phyloP scores from a whole-genome alignment of 37 sponge, comb jelly and placozoan genomes.

The Axinella damicornis region DNA sequence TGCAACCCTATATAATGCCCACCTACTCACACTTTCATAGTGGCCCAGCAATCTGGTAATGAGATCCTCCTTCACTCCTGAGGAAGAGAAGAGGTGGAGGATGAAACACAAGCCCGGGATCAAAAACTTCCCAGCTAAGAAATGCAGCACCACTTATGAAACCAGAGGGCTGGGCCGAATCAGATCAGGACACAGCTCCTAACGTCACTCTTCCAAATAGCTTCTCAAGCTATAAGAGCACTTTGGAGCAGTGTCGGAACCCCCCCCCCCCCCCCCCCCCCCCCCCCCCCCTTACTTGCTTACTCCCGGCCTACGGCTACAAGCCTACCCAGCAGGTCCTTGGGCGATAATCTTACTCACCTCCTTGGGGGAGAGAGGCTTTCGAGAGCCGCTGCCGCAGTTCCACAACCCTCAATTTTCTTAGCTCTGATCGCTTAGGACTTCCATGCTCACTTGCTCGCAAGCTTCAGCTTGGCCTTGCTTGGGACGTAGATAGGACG shows the following conservation, averaged over 20 bases:
- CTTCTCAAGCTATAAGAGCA: background rate
- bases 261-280: constrained; percentile 32
- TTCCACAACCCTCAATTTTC: constrained; percentile 48
- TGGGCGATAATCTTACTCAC: too few species aligned
- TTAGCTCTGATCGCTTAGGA: constrained; percentile 27
- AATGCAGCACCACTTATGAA: too few species aligned
- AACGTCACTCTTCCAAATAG: too few species aligned
- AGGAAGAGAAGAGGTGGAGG: background rate
- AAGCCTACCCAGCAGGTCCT: too few species aligned
- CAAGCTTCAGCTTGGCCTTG: too few species aligned
- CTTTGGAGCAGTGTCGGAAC: background rate
- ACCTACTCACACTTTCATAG: constrained; percentile 17
- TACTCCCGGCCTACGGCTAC: too few species aligned
- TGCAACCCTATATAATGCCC: constrained; percentile 2
- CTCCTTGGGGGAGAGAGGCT: constrained; percentile 29
- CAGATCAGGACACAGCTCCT: too few species aligned
- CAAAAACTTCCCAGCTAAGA: too few species aligned
- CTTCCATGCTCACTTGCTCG: too few species aligned
- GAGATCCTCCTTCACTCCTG: constrained; percentile 61
- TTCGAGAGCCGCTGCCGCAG: constrained; percentile 33
- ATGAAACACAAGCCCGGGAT: too few species aligned
- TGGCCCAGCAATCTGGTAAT: constrained; percentile 36
- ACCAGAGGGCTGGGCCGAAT: too few species aligned
- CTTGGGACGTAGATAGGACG: too few species aligned
- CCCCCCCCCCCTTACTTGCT: background rate